Percentiles rank a stretch among this genome's conserved stretches.
Conservation (phyloP, 2,113 vertebrate species). For the Ploceus nigricollis region DNA sequence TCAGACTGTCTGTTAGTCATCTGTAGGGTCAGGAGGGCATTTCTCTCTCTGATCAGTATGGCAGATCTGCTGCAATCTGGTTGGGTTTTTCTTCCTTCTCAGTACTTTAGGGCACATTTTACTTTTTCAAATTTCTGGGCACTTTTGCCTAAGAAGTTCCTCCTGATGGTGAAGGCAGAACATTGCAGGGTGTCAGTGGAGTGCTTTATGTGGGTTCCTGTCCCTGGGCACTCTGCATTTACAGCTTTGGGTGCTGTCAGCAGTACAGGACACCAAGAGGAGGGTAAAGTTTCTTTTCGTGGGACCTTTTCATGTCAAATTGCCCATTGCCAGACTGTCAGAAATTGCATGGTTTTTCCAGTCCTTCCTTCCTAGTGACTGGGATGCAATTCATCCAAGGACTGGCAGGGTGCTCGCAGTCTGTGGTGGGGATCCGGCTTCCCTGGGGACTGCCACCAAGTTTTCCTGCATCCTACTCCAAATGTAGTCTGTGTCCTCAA, state of each 20-base stretch:
- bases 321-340: background rate
- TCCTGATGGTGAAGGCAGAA: background rate
- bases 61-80: background rate
- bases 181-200: background rate
- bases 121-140: background rate
- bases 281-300: background rate
- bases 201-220: background rate
- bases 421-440: fast-evolving
- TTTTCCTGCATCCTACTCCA: background rate
- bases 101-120: background rate
- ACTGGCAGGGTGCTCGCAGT: fast-evolving
- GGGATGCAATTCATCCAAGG: background rate
- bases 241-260: background rate
- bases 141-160: background rate
- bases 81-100: background rate
- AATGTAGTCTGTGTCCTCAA: background rate
- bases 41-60: background rate
- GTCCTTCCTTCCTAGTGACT: background rate
- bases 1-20: background rate
- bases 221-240: background rate
- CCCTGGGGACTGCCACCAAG: fast-evolving
- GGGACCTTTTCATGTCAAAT: background rate
- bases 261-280: background rate
- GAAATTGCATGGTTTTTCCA: background rate
- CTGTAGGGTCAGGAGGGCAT: background rate